A percentile compares a stretch with the other conserved stretches of the same genome.
Evolutionary conservation across 2,113 vertebrate species (phyloP).

Genomic region (Xerus inauris): DNA sequence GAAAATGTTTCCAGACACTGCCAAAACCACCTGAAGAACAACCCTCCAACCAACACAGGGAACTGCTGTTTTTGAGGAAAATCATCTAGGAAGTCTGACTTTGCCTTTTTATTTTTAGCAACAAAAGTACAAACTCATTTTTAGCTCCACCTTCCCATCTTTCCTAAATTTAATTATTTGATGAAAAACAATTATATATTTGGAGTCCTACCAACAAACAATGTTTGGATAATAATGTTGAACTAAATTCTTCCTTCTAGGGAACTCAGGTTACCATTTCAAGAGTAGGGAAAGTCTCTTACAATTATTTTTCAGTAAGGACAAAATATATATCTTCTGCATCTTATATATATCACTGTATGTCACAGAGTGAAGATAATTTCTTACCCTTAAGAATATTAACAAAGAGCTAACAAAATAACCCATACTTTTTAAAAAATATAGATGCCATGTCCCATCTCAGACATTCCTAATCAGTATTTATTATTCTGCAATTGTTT

Average conservation of each 20-base stretch:
- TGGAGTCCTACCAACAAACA: not conserved
- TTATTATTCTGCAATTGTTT: not conserved
- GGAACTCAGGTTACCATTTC: not conserved
- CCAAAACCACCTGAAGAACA: not conserved
- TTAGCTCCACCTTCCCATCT: not conserved
- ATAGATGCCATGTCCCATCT: not conserved
- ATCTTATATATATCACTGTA: not conserved
- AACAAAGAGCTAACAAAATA: not conserved
- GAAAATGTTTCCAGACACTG: not conserved
- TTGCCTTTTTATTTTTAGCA: not conserved
- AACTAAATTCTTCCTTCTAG: conserved; percentile 1
- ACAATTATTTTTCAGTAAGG: not conserved
- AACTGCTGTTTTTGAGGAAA: conserved; percentile 19
- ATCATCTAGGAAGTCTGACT: not conserved
- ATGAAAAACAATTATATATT: not conserved
- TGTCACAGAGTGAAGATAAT: not conserved
- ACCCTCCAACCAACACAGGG: not conserved
- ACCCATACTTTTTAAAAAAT: not conserved
- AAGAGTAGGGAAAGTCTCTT: not conserved
- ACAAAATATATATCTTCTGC: not conserved
- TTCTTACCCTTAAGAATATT: not conserved
- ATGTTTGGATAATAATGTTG: not conserved
- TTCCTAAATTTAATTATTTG: conserved; percentile 1
- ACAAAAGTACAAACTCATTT: not conserved
- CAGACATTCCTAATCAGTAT: not conserved